These are phyloP conservation scores for Trichomycterus rosablanca DNA, from an alignment of 2,113 vertebrate species.

Conservation along the genomic window DNA sequence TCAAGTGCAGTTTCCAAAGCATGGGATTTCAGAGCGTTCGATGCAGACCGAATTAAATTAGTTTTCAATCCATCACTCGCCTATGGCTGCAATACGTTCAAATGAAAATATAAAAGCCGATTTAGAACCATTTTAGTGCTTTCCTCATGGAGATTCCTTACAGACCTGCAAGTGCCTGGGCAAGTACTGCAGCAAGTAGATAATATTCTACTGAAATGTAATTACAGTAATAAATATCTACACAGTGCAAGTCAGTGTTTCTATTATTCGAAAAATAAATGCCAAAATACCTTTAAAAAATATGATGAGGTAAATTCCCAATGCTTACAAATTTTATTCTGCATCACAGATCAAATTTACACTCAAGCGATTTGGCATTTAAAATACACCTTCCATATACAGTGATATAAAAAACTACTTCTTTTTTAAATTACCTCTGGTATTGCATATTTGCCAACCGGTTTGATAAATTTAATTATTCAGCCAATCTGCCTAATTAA, in stretches of 20 bases:
- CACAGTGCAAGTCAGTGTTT: background rate
- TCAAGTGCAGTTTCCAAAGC: conserved; percentile 20
- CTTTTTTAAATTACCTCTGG: too few species aligned
- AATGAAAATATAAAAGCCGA: background rate
- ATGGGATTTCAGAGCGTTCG: background rate
- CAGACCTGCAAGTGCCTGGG: background rate
- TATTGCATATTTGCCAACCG: too few species aligned
- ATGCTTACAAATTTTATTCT: too few species aligned
- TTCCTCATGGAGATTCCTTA: background rate
- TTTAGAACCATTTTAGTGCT: background rate
- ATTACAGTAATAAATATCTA: background rate
- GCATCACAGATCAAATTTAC: too few species aligned
- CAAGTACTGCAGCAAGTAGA: background rate
- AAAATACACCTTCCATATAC: too few species aligned
- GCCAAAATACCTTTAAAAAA: too few species aligned
- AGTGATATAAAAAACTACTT: too few species aligned
- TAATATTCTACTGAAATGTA: background rate
- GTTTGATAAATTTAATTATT: too few species aligned
- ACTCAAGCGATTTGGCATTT: too few species aligned
- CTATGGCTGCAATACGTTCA: background rate
- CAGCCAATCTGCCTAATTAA: too few species aligned
- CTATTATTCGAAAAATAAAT: background rate
- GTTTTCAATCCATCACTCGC: conserved; percentile 28
- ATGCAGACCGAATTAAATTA: conserved; percentile 27
- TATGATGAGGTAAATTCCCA: too few species aligned